Evolutionary conservation across 2,888 invertebrate species (phyloP).

Genomic region (Megamerina dolium): DNA sequence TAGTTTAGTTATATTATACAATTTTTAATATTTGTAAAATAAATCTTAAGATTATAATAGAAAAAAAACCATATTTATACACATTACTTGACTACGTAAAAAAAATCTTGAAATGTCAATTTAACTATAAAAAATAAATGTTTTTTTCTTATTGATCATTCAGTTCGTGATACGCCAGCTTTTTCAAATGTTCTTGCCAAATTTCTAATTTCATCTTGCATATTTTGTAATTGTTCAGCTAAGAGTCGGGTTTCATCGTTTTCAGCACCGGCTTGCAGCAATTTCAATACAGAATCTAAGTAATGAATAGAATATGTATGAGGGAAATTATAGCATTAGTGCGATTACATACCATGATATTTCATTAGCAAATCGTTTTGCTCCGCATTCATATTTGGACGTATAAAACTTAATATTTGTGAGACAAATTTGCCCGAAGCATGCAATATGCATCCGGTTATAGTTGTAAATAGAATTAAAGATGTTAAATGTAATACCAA

Average conservation of each 20-base stretch:
- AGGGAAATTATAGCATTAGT: neutral
- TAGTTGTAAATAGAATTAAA: constrained; percentile 71
- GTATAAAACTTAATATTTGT: constrained; percentile 67
- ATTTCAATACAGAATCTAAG: constrained; percentile 60
- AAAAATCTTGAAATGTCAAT: no score
- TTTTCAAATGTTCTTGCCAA: constrained; percentile 38
- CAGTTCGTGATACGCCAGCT: constrained; percentile 37
- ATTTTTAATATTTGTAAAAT: no score
- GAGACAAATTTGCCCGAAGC: constrained; percentile 93
- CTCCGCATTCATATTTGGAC: constrained; percentile 61
- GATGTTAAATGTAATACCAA: constrained; percentile 70
- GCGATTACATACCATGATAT: constrained; percentile 66
- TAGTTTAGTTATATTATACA: no score
- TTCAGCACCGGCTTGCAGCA: constrained; percentile 53
- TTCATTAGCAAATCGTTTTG: constrained; percentile 59
- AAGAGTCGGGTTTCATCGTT: constrained; percentile 52
- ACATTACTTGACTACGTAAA: no score
- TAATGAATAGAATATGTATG: neutral
- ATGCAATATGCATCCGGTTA: constrained; percentile 78
- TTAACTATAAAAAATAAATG: no score
- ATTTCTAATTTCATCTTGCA: constrained; percentile 33
- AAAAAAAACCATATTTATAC: no score
- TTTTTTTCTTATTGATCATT: no score
- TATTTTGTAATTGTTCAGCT: constrained; percentile 40
- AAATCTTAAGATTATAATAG: no score